These are phyloP conservation scores for Nasonovia ribisnigri DNA, from an alignment of 2,888 invertebrate genomes.

Conservation along the genomic window DNA sequence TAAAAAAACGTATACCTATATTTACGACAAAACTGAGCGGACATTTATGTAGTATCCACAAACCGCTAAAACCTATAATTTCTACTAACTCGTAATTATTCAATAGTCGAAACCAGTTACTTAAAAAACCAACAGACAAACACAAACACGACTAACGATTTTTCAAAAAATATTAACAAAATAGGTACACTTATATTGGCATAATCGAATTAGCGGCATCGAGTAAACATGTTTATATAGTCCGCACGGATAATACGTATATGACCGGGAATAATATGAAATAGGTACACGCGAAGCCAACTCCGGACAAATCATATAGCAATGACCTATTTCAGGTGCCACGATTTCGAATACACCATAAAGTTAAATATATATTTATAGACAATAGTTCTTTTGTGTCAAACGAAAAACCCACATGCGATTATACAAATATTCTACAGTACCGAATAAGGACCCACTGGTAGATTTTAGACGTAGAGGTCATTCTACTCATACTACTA, in stretches of 20 bases:
- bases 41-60: not conserved
- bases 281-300: not conserved
- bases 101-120: not conserved
- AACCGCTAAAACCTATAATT: slow-evolving; percentile 1
- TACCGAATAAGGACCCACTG: slow-evolving; percentile 15
- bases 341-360: slow-evolving; percentile 11
- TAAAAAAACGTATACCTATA: not conserved
- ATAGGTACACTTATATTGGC: not conserved
- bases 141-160: not conserved
- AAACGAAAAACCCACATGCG: slow-evolving; percentile 23
- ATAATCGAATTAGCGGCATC: not conserved
- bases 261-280: not conserved
- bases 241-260: not conserved
- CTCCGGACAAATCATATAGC: slow-evolving; percentile 9
- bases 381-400: slow-evolving; percentile 52
- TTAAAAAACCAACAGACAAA: not conserved
- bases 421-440: slow-evolving; percentile 28
- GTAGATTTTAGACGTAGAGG: not conserved
- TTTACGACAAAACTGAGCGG: not conserved
- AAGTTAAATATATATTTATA: slow-evolving; percentile 22
- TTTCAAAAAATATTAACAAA: not conserved
- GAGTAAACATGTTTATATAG: not conserved
- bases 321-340: slow-evolving; percentile 20
- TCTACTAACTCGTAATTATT: not conserved
- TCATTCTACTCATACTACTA: not conserved